Base-by-base conservation (phyloP, 2,888 invertebrate genomes). In the Drosophila macrothrix region DNA sequence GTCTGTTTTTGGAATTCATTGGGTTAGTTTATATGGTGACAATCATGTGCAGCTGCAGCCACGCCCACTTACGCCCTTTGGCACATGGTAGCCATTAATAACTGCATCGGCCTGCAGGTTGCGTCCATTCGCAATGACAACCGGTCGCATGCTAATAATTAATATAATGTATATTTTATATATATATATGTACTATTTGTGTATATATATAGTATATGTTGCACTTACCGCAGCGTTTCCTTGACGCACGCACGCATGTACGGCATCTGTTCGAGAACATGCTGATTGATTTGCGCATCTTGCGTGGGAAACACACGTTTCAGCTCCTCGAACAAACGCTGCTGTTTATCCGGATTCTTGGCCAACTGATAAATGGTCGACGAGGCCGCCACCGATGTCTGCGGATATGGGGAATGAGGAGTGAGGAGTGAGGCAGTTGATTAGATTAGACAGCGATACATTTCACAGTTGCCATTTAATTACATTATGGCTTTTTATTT, bases 81-180 rank as follows among this genome's bases (percentile, higher is more conserved):
- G 97, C 75, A 97, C 95, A 91, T 95, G 94, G 90, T 96, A 97
- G 73, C 97, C 97, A 69, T 95, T 95, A 87, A 97, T 95, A 16
- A 96, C 94, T 4, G 96, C 94, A 92, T 97, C 96, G 12, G 95
- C 95, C 92, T 96, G 96, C 61, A 96, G 94, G 90, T 96, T 96
- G 81, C 97, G 94, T 7, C 96, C 96, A 84, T 97, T 96, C 46
- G 97, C 97, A 88, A 96, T 95, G 76, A 96, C 96, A 22, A 97
- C 96, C 12, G 97, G 97, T 92, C 96, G 96, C 93, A 97, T 96
- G 90, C 97, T 96, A 91, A 58, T 28, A 28, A 50, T 28, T 3
- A 12, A 39, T 16, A 28, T 1, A 4, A 46, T 25, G 35, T n/a
- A 39, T 28, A 35, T 3, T 7, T 4, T 28, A 35, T 16, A n/a